Evolutionary conservation across 2,888 invertebrate genomes (phyloP), one percentile per base, ranked within the genome.

Genomic region (Dasypogon diadema): DNA sequence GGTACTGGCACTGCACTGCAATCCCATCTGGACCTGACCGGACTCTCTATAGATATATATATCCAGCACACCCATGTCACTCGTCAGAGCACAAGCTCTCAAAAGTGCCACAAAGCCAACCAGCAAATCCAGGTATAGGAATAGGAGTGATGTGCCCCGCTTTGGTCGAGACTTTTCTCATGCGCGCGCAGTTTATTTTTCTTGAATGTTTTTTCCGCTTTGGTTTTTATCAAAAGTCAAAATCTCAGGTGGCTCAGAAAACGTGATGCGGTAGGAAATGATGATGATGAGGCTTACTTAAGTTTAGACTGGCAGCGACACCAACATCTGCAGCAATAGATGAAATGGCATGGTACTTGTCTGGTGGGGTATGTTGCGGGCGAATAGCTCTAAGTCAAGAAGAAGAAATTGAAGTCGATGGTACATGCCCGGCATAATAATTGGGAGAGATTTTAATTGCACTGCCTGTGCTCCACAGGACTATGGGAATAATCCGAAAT

Each of bases 211-310:
- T 76, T 77, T 77, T 77, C 73, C 72, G 73, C 73, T 75, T 75
- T 63, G 73, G 72, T 65, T 72, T 76, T 78, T 78, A 78, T 78
- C 78, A 78, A 78, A 78, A 78, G 78, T 78, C 77, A 77, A 77
- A 77, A 78, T 78, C 78, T 78, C 78, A 78, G 78, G 78, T 78
- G 78, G 78, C 77, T 78, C 72, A 74, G 74, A 76, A 77, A 78
- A 77, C 76, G 77, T 77, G 77, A 76, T 76, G 77, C 76, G 72
- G 75, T 78, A 82, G 79, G 81, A 83, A 82, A 83, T 83, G 82
- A 82, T 81, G 83, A 83, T 82, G 83, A 83, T 83, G 82, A 74
- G 73, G 30, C 70, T 70, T 65, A 72, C 60, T 56, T 58, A 54
- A 54, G 21, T 42, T 26, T 37, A 37, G 74, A 30, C 74, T 48